These are phyloP conservation scores for Nesoenas mayeri DNA, from an alignment of 2,113 vertebrate species.

Conservation along the genomic window DNA sequence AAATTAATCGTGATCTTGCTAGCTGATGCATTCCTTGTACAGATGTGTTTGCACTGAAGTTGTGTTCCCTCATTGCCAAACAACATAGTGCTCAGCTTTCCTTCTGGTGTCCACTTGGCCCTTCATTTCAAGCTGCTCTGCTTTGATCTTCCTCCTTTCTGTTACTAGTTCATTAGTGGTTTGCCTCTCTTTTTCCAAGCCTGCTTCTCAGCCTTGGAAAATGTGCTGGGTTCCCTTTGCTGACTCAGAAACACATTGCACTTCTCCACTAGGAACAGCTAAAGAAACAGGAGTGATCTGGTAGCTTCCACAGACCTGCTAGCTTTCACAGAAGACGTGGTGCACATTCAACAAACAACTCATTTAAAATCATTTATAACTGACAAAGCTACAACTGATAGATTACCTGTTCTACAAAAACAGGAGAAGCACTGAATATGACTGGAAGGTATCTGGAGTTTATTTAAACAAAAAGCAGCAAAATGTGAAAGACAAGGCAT, in stretches of 20 bases:
- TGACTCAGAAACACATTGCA: not conserved
- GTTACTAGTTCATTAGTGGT: not conserved
- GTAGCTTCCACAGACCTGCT: not conserved
- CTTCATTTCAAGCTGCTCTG: not conserved
- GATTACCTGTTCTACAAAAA: not conserved
- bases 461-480: not conserved
- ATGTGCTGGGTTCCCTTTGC: not conserved
- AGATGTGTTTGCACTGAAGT: not conserved
- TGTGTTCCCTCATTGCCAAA: not conserved
- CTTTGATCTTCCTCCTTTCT: constrained; percentile 31
- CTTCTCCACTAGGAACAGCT: not conserved
- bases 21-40: not conserved
- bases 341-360: not conserved
- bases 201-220: not conserved
- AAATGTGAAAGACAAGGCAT: not conserved
- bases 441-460: not conserved
- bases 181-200: not conserved
- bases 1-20: not conserved
- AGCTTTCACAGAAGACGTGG: not conserved
- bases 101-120: constrained; percentile 43
- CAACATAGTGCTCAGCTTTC: not conserved
- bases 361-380: not conserved
- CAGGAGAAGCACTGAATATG: not conserved
- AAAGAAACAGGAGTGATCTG: not conserved
- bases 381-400: not conserved